phyloP scores from a whole-genome alignment of 2,113 vertebrate species.

The Oxyruncus cristatus region DNA sequence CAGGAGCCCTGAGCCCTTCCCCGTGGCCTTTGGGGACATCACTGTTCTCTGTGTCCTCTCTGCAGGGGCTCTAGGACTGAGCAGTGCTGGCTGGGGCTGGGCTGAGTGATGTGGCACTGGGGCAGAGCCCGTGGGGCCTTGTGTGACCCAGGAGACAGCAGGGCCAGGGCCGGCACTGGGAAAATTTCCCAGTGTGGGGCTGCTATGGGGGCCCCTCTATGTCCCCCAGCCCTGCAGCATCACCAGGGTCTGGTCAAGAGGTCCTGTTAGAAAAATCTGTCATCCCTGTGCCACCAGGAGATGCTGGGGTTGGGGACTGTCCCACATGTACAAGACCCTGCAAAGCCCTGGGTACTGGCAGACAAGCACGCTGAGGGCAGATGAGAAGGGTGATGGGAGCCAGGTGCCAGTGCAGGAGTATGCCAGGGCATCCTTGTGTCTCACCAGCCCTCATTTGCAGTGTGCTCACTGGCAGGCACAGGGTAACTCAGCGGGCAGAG shows the following conservation, averaged over 20 bases:
- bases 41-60: rapidly evolving
- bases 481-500: neutral
- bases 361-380: rapidly evolving
- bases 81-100: neutral
- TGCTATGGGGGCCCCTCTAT: rapidly evolving
- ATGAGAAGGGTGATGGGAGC: neutral
- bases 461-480: rapidly evolving
- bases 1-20: neutral
- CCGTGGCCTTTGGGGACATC: neutral
- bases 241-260: neutral
- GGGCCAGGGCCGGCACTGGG: neutral
- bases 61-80: neutral
- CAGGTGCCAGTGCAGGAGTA: rapidly evolving
- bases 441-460: neutral
- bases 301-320: neutral
- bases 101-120: neutral
- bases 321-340: rapidly evolving
- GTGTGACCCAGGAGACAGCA: neutral
- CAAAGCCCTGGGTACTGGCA: rapidly evolving
- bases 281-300: neutral
- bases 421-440: neutral
- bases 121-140: neutral
- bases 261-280: neutral
- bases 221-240: neutral
- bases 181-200: neutral